Evolutionary conservation across 1,140 invertebrate species (phyloP).

Genomic region (Eriosoma lanigerum): DNA sequence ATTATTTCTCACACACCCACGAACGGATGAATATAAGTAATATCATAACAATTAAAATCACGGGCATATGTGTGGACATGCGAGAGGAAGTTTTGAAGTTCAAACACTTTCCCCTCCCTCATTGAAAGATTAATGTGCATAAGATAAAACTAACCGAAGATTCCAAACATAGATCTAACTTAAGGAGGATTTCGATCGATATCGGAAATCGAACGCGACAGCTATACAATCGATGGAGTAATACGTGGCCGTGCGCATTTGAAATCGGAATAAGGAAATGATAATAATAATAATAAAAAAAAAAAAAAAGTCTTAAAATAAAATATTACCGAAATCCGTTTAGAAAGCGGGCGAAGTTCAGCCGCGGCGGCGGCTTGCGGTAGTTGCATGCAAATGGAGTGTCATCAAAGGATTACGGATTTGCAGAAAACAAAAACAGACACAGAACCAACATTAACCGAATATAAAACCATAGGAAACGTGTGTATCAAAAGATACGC

Average conservation of each 20-base stretch:
- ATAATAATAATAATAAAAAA: background rate
- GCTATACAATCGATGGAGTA: background rate
- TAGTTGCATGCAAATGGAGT: conserved; percentile 49
- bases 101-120: no score
- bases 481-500: conserved; percentile 36
- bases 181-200: background rate
- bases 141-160: no score
- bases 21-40: no score
- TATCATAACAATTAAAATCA: no score
- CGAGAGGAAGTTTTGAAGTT: no score
- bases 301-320: conserved; percentile 9
- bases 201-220: background rate
- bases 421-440: conserved; percentile 51
- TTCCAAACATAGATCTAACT: no score
- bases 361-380: background rate
- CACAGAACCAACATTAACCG: conserved; percentile 46
- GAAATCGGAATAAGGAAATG: background rate
- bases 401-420: conserved; percentile 52
- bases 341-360: conserved; percentile 28
- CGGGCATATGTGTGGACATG: no score
- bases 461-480: conserved; percentile 48
- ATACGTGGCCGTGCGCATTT: background rate
- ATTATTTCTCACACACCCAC: no score
- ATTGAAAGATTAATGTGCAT: no score
- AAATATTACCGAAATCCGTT: conserved; percentile 50